phyloP scores from a whole-genome alignment of 1,140 invertebrate genomes.

The Drosophila ambigua region DNA sequence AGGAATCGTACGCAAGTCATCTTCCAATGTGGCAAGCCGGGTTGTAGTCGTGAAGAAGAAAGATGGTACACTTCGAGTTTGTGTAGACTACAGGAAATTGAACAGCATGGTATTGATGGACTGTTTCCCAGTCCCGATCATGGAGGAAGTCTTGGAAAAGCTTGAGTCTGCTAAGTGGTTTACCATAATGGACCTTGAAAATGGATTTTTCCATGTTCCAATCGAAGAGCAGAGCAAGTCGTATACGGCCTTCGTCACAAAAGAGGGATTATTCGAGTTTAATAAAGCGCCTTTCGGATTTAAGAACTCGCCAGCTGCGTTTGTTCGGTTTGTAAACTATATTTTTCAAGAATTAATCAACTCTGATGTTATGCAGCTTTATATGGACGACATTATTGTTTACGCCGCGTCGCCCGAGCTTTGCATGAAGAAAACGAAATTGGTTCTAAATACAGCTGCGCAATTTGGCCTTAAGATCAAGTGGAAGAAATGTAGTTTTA shows the following conservation, averaged over 20 bases:
- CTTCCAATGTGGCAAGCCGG: slow-evolving; percentile 48
- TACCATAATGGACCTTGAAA: too few species aligned
- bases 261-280: background rate
- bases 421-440: too few species aligned
- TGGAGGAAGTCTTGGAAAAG: slow-evolving; percentile 47
- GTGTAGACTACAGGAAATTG: slow-evolving; percentile 60
- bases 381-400: too few species aligned
- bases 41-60: slow-evolving; percentile 62
- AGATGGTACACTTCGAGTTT: slow-evolving; percentile 41
- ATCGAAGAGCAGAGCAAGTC: slow-evolving; percentile 1
- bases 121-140: slow-evolving; percentile 48
- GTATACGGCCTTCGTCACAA: slow-evolving; percentile 2
- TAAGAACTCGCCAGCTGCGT: too few species aligned
- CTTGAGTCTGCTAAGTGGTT: slow-evolving; percentile 1
- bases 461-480: too few species aligned
- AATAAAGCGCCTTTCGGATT: background rate
- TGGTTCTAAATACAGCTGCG: too few species aligned
- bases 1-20: slow-evolving; percentile 6
- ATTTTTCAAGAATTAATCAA: too few species aligned
- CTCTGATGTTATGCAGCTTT: too few species aligned
- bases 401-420: too few species aligned
- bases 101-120: slow-evolving; percentile 37
- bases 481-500: too few species aligned
- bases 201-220: background rate
- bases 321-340: too few species aligned